Conservation (phyloP, 1,140 invertebrate genomes). For the Tetragnatha versicolor region DNA sequence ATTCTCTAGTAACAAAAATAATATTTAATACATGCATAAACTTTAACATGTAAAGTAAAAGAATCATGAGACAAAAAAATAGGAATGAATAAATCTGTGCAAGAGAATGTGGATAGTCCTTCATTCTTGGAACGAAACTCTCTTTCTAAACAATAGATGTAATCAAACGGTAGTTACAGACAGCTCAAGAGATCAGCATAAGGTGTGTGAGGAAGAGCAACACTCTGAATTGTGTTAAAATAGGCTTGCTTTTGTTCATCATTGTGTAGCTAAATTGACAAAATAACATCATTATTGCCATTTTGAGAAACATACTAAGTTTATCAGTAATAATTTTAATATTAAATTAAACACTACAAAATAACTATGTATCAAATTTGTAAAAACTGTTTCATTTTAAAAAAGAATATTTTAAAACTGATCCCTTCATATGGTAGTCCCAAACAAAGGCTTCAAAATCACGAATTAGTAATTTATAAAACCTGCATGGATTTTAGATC, state of each 20-base stretch:
- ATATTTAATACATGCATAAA: background rate
- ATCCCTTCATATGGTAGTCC: too few relatives aligned
- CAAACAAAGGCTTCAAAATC: too few relatives aligned
- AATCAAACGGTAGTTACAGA: background rate
- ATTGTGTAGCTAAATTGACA: conserved; percentile 54
- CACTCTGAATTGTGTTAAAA: conserved; percentile 53
- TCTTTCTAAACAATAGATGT: background rate
- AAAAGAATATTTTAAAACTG: too few relatives aligned
- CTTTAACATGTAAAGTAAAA: background rate
- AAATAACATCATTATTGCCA: too few relatives aligned
- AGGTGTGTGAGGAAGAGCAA: conserved; percentile 53
- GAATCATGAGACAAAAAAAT: conserved; percentile 3
- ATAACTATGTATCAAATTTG: too few relatives aligned
- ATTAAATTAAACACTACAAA: too few relatives aligned
- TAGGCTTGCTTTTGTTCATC: conserved; percentile 55
- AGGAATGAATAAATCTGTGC: conserved; percentile 21
- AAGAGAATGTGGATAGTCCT: background rate
- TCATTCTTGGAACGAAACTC: background rate
- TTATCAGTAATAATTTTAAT: too few relatives aligned
- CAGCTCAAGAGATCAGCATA: conserved; percentile 56
- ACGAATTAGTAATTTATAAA: too few relatives aligned
- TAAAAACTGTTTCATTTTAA: too few relatives aligned
- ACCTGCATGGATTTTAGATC: too few relatives aligned
- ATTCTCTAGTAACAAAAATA: conserved; percentile 8
- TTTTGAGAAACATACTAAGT: too few relatives aligned